Evolutionary conservation across 1,140 invertebrate genomes (phyloP), one percentile per base, ranked within the genome.

Genomic region (Polyergus mexicanus): DNA sequence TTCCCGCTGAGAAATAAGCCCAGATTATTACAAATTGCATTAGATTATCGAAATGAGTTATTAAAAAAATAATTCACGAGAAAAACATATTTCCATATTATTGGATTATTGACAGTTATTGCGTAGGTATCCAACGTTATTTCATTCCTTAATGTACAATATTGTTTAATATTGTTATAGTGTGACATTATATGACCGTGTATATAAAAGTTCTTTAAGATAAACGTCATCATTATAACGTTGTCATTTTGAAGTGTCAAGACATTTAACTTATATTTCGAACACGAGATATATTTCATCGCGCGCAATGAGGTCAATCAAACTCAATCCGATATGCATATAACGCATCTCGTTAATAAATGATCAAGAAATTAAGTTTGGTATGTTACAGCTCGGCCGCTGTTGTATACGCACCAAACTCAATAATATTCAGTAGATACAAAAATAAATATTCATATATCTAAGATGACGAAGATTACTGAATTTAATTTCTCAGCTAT

Each of bases 361-460:
- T 74, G 74, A 88, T 88, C 86, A 35, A 88, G 85, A 68, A 68
- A 87, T 88, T 87, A 84, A 68, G 71, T 84, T 47, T 60, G 51
- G 35, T 44, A 28, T 10, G 25, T 10, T 0, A 44, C 44, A 25
- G 35, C 22, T 3, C 54, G 5, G 19, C 38, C n/a, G 10, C 32
- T 22, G 62, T 71, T 32, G 32, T 51, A n/a, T n/a, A n/a, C n/a
- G n/a, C n/a, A n/a, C n/a, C n/a, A n/a, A n/a, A n/a, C n/a, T n/a
- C n/a, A 35, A 44, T 35, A 41, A 51, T 81, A 32, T 51, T n/a
- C 77, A 63, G 56, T 8, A 13, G 44, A 62, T 54, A 58, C n/a
- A 25, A n/a, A n/a, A n/a, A 62, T 78, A 35, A 60, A 63, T 78
- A 77, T 85, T 63, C 56, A 72, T 74, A 22, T 35, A 62, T 83